Evolutionary conservation across 35 echinoderm and acorn worm species (phyloP), one percentile per base, ranked within the genome.

Genomic region (Ophioderma brevispina): DNA sequence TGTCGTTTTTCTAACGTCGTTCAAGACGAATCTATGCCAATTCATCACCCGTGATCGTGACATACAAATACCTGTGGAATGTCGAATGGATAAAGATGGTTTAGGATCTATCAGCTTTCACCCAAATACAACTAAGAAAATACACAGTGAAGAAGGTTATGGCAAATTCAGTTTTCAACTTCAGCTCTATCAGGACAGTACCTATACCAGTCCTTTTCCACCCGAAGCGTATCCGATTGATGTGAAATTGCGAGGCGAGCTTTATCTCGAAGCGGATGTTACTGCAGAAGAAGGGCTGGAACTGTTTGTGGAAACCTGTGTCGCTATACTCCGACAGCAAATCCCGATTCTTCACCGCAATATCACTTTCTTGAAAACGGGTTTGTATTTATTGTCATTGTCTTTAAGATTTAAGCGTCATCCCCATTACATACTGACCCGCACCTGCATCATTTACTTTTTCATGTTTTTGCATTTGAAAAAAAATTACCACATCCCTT

Each of bases 111-210:
- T 85, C 15, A 37, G 49, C 43, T 85, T 85, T 31, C 46, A 85
- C 28, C 83, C 83, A 31, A 39, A 85, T 21, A 37, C 39, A 31
- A 36, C 83, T 5, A 85, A 52, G 25, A 31, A 64, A 31, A 59
- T 85, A 14, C 70, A 75, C 52, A 35, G 70, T 37, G 83, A 85
- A 55, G 83, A 85, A 70, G 83, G 55, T 21, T 85, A 33, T 59
- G 83, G 52, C 25, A 70, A 63, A 34, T 85, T 63, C 35, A 59
- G 63, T 55, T 85, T 85, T 59, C 63, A 52, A 55, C 34, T 85
- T 0, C 32, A 59, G 13, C 33, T 85, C 50, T 85, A 36, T 55
- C 37, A 33, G 28, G 55, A 85, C 37, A 28, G 23, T 32, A n/a
- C 19, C 14, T 85, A 36, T 55, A 64, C 46, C 52, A 85, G 28